Percentiles rank a stretch among this genome's conserved stretches.
These are phyloP conservation scores for Pangasius sanitwongsei DNA, from an alignment of 2,797 vertebrate genomes.

Conservation along the genomic window DNA sequence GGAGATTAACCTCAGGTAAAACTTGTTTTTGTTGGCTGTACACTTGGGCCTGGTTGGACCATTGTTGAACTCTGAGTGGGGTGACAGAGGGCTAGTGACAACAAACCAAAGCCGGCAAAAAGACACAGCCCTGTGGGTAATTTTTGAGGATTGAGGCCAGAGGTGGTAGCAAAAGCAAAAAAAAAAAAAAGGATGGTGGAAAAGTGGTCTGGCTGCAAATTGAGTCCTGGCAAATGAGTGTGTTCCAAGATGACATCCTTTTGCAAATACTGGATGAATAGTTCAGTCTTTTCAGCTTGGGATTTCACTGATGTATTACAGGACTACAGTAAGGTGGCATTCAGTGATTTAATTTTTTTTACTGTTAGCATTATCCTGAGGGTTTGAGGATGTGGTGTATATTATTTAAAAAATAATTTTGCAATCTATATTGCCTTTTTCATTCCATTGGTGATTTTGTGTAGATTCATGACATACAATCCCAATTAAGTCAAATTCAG, in stretches of 20 bases:
- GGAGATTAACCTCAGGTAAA: slow-evolving; percentile 73
- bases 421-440: neutral
- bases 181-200: slow-evolving; percentile 9
- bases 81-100: slow-evolving; percentile 51
- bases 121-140: slow-evolving; percentile 65
- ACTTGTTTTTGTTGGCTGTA: slow-evolving; percentile 60
- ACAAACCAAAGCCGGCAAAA: slow-evolving; percentile 51
- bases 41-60: slow-evolving; percentile 47
- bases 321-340: neutral
- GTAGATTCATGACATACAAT: neutral
- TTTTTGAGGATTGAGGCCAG: slow-evolving; percentile 58
- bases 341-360: neutral
- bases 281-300: neutral
- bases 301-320: neutral
- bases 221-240: slow-evolving; percentile 27
- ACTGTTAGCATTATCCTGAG: neutral
- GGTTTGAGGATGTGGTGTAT: neutral
- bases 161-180: slow-evolving; percentile 24
- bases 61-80: slow-evolving; percentile 61
- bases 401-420: neutral
- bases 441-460: neutral
- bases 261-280: neutral
- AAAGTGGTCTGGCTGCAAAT: slow-evolving; percentile 24
- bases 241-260: neutral
- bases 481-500: neutral